Percentiles rank a stretch among this genome's conserved stretches.
Evolutionary conservation across 2,113 vertebrate species (phyloP).

Genomic region (Rhinoptilus africanus): DNA sequence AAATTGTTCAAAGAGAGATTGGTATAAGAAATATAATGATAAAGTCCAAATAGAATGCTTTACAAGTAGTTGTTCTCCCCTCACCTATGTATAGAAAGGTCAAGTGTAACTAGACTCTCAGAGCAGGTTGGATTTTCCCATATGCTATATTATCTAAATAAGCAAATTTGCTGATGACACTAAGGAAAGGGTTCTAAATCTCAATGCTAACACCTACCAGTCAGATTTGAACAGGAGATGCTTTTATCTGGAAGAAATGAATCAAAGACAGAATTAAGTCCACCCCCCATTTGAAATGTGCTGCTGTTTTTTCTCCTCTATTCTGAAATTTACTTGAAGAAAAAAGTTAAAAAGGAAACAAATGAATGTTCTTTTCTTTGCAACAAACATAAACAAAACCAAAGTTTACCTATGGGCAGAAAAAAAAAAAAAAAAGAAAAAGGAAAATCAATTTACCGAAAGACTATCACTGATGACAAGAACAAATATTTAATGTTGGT

Average conservation of each 20-base stretch:
- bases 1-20: not conserved
- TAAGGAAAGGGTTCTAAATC: not conserved
- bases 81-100: not conserved
- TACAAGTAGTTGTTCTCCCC: not conserved
- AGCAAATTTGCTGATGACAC: not conserved
- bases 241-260: not conserved
- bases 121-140: not conserved
- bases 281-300: not conserved
- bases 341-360: not conserved
- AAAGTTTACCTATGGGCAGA: not conserved
- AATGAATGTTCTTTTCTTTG: not conserved
- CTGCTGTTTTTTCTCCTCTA: not conserved
- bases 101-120: not conserved
- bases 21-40: not conserved
- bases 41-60: not conserved
- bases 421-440: not conserved
- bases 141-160: not conserved
- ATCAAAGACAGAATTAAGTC: not conserved
- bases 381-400: fast-evolving
- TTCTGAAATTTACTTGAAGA: not conserved
- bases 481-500: not conserved
- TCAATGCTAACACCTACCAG: not conserved
- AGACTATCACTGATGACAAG: not conserved
- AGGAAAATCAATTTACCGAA: not conserved
- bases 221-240: not conserved